Evolutionary conservation across 2,888 invertebrate species (phyloP).

Genomic region (Bedellia somnulentella): DNA sequence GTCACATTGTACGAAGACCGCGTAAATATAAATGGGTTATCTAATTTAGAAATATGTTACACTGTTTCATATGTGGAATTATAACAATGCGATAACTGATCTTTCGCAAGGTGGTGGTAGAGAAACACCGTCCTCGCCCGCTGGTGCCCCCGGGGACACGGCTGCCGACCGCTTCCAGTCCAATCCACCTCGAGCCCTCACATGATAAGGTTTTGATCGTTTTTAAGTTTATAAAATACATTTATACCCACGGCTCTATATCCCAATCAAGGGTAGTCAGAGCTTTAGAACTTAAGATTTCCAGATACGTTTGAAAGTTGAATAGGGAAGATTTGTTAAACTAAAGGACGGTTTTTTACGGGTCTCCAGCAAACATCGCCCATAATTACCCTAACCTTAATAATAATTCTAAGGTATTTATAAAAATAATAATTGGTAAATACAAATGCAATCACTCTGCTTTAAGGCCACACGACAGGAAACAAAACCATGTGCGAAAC

Average conservation of each 20-base stretch:
- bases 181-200: background rate
- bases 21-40: too few species aligned
- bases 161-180: slow-evolving; percentile 4
- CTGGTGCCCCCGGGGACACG: slow-evolving; percentile 13
- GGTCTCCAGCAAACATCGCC: background rate
- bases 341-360: background rate
- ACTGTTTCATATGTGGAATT: too few species aligned
- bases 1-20: too few species aligned
- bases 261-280: background rate
- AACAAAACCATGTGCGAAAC: too few species aligned
- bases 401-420: too few species aligned
- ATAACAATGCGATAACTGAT: background rate
- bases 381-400: too few species aligned
- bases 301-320: background rate
- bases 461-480: too few species aligned
- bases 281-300: background rate
- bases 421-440: too few species aligned
- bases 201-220: background rate
- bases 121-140: slow-evolving; percentile 13
- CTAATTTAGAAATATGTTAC: too few species aligned
- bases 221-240: background rate
- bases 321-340: background rate
- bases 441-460: too few species aligned
- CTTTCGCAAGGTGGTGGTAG: slow-evolving; percentile 13
- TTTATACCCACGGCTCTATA: background rate